phyloP scores from a whole-genome alignment of 2,113 vertebrate species.

The Heterotis niloticus region DNA sequence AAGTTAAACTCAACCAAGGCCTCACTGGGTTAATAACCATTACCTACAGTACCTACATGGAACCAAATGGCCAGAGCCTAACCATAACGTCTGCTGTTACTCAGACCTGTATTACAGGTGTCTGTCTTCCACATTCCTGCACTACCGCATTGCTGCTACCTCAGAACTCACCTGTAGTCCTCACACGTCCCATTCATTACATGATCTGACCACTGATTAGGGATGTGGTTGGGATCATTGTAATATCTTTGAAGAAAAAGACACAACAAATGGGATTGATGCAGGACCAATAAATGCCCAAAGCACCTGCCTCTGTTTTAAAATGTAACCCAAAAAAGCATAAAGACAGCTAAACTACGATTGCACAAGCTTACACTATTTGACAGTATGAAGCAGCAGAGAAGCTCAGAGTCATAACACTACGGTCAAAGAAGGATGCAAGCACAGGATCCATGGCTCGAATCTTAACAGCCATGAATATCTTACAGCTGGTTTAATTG shows the following conservation, averaged over 20 bases:
- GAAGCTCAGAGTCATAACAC: neutral
- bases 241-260: constrained; percentile 46
- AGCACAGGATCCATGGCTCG: too few species aligned
- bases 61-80: too few species aligned
- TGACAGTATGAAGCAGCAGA: neutral
- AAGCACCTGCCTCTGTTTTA: neutral
- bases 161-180: constrained; percentile 57
- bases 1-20: too few species aligned
- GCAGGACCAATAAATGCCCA: neutral
- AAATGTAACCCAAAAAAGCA: neutral
- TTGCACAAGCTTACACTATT: neutral
- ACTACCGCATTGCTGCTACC: neutral
- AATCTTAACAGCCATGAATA: too few species aligned
- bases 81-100: too few species aligned
- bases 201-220: constrained; percentile 50
- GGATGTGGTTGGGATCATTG: constrained; percentile 43
- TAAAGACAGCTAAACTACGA: too few species aligned
- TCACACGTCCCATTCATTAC: constrained; percentile 56
- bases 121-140: neutral
- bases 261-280: too few species aligned
- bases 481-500: too few species aligned
- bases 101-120: neutral
- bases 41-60: too few species aligned
- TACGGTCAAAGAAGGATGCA: too few species aligned
- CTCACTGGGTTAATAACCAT: too few species aligned